Evolutionary conservation across 2,797 vertebrate species (phyloP), one percentile per base, ranked within the genome.

Genomic region (Pipistrellus nathusii): DNA sequence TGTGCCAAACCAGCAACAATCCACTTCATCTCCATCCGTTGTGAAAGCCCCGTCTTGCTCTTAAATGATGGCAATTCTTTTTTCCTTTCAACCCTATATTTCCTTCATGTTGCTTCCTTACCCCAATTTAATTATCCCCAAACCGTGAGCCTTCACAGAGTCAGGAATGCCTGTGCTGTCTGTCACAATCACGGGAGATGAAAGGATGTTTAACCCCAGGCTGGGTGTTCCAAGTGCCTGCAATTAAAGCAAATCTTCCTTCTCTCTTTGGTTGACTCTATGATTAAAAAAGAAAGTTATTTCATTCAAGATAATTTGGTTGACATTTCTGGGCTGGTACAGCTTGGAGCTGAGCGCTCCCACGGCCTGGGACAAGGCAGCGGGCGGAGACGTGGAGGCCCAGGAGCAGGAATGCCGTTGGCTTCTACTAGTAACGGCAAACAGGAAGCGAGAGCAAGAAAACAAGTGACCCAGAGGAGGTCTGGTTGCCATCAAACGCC

Each of bases 281-380:
- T 80, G 27, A 32, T 97, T 97, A 97, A 97, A 96, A 94, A 95
- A 89, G 89, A 93, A 97, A 97, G 97, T 93, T 90, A 97, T 96
- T 98, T 97, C 82, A 97, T 97, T 96, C 95, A 96, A 97, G 88
- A 66, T 96, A 96, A 98, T 97, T 97, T 97, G 73, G 95, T 85
- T 95, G 85, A 96, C 92, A 94, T 95, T 96, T 94, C 53, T 92
- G 18, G 91, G 97, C 95, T 91, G 85, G 91, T 93, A 94, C 77
- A 88, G 96, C 80, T 93, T 95, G 93, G 62, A 97, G 78, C 66
- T 86, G 93, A 94, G 91, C 10, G 92, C 84, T 46, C 9, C 72
- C 87, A 92, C 73, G 20, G 88, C 80, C 95, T 81, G 81, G 57
- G 97, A 93, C 88, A 94, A 94, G 91, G 83, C n/a, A 62, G 64